phyloP scores from a whole-genome alignment of 1,140 invertebrate species.

The Cydia amplana region DNA sequence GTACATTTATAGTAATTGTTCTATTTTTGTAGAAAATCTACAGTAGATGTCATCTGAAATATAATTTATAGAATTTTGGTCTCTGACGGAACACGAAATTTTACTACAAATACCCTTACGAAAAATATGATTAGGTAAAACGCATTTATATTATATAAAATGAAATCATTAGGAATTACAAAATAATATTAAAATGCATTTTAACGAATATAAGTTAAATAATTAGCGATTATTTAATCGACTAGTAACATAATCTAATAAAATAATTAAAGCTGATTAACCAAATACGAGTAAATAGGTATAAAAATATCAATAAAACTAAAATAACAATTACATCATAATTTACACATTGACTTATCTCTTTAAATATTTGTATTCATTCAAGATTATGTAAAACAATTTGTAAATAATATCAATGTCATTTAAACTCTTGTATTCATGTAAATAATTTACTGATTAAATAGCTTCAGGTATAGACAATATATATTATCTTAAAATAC shows the following conservation, averaged over 20 bases:
- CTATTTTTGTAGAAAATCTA: slow-evolving; percentile 31
- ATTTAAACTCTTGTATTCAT: slow-evolving; percentile 14
- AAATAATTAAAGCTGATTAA: slow-evolving; percentile 50
- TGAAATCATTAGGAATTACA: background rate
- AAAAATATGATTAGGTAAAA: slow-evolving; percentile 9
- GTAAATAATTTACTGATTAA: slow-evolving; percentile 29
- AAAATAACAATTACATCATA: slow-evolving; percentile 36
- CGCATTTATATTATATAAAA: background rate
- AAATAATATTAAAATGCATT: background rate
- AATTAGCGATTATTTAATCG: slow-evolving; percentile 8
- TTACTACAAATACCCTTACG: background rate
- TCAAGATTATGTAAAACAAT: slow-evolving; percentile 19
- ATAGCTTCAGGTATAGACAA: slow-evolving; percentile 28
- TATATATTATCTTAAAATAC: slow-evolving; percentile 31
- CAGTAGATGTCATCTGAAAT: slow-evolving; percentile 30
- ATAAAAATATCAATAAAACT: slow-evolving; percentile 33
- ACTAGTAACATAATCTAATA: slow-evolving; percentile 34
- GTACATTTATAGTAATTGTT: slow-evolving; percentile 16
- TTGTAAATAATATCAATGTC: background rate
- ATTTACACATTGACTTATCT: slow-evolving; percentile 36
- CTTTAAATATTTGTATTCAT: slow-evolving; percentile 33
- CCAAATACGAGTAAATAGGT: slow-evolving; percentile 41
- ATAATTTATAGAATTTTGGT: slow-evolving; percentile 33
- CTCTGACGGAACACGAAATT: slow-evolving; percentile 17
- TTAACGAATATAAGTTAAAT: background rate